These are phyloP conservation scores for Heliocidaris tuberculata DNA, from an alignment of 35 echinoderm and acorn worm genomes.

Conservation along the genomic window DNA sequence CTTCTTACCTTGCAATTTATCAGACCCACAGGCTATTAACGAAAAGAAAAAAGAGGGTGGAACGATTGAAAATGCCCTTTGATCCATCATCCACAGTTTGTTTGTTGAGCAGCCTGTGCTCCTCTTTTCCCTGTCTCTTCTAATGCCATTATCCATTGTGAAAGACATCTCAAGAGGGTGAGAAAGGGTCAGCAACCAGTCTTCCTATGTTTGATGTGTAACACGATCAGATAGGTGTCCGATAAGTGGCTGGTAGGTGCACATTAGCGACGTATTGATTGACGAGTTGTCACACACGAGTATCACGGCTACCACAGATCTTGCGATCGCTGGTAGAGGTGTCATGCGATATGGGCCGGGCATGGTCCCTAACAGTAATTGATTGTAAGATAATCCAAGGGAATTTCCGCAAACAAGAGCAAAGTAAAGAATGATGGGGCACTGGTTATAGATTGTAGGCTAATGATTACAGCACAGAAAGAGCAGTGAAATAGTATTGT, in stretches of 20 bases:
- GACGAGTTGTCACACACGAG: not conserved
- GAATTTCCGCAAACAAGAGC: not conserved
- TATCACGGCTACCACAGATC: not conserved
- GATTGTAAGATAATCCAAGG: not conserved
- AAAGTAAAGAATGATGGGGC: not conserved
- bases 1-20: not conserved
- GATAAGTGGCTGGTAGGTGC: not conserved
- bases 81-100: not conserved
- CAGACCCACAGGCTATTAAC: not conserved
- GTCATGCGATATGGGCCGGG: not conserved
- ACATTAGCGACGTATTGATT: not conserved
- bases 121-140: not conserved
- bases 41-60: not conserved
- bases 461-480: not conserved
- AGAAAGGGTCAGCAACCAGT: not conserved
- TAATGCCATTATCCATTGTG: not conserved
- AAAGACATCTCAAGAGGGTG: slow-evolving; percentile 3
- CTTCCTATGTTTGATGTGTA: not conserved
- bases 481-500: too few species aligned
- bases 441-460: not conserved
- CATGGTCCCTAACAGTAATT: not conserved
- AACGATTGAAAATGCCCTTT: not conserved
- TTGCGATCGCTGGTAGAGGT: not conserved
- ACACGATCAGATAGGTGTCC: not conserved
- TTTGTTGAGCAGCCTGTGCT: not conserved